Percentiles rank a stretch among this genome's conserved stretches.
These are phyloP conservation scores for Salmo trutta DNA, from an alignment of 2,797 vertebrate species.

Conservation along the genomic window DNA sequence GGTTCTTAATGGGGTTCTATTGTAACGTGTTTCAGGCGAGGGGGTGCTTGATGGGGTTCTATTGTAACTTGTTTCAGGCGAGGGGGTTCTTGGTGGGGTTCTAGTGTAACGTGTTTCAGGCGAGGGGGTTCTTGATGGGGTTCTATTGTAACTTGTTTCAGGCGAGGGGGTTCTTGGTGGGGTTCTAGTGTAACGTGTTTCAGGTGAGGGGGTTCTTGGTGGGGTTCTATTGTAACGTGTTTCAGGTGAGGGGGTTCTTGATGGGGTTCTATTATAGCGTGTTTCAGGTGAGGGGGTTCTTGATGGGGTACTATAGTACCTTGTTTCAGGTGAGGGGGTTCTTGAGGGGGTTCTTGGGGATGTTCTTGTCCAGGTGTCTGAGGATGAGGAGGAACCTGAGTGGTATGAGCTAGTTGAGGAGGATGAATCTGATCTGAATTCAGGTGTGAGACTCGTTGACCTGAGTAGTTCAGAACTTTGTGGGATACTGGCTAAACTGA, in stretches of 20 bases:
- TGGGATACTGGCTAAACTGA: not conserved
- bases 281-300: slow-evolving; percentile 52
- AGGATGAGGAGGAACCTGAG: slow-evolving; percentile 10
- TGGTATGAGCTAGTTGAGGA: slow-evolving; percentile 2
- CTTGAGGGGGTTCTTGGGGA: not conserved
- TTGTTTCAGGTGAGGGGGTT: slow-evolving; percentile 53
- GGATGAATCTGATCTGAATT: not conserved
- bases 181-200: slow-evolving; percentile 18
- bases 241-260: slow-evolving; percentile 50
- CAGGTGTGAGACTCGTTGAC: not conserved
- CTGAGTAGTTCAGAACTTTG: not conserved
- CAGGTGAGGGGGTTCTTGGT: slow-evolving; percentile 48
- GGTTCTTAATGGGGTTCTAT: slow-evolving; percentile 20
- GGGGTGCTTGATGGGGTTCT: not conserved
- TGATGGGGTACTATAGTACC: not conserved
- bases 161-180: slow-evolving; percentile 9
- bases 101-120: slow-evolving; percentile 24
- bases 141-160: slow-evolving; percentile 24
- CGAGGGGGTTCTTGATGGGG: slow-evolving; percentile 6
- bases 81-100: slow-evolving; percentile 10
- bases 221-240: slow-evolving; percentile 17
- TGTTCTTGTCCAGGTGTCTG: slow-evolving; percentile 22
- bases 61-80: slow-evolving; percentile 26
- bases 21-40: not conserved
- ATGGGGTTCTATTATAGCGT: slow-evolving; percentile 11